Percentiles rank a stretch among this genome's conserved stretches.
Evolutionary conservation across 2,888 invertebrate genomes (phyloP).

Genomic region (Parnassius mnemosyne): DNA sequence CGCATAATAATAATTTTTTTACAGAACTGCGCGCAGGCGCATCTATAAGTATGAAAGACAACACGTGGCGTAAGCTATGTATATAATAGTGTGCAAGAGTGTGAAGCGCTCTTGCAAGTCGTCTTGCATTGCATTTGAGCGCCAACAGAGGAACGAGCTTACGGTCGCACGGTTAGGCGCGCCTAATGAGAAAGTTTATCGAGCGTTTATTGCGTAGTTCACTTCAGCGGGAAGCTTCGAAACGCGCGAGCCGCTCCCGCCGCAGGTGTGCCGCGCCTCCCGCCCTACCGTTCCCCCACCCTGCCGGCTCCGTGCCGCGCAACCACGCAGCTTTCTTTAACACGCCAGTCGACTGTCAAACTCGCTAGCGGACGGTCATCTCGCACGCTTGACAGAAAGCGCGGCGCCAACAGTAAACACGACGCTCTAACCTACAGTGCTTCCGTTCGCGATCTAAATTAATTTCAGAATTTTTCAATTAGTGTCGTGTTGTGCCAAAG

Average conservation of each 20-base stretch:
- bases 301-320: conserved; percentile 45
- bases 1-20: not conserved
- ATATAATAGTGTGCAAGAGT: conserved; percentile 42
- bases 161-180: conserved; percentile 78
- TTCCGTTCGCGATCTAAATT: conserved; percentile 70
- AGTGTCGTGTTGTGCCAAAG: conserved; percentile 75
- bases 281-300: conserved; percentile 34
- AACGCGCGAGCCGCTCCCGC: conserved; percentile 53
- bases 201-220: conserved; percentile 79
- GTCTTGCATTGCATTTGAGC: conserved; percentile 65
- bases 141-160: conserved; percentile 73
- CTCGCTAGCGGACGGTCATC: conserved; percentile 54
- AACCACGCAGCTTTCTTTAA: conserved; percentile 50
- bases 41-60: conserved; percentile 6
- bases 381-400: conserved; percentile 45
- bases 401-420: conserved; percentile 77
- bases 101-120: conserved; percentile 58
- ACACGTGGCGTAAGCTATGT: conserved; percentile 42
- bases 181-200: conserved; percentile 81
- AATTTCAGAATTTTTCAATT: conserved; percentile 49
- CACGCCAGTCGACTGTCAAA: conserved; percentile 71
- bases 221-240: conserved; percentile 75
- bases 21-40: conserved; percentile 33
- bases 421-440: conserved; percentile 68
- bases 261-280: conserved; percentile 68